Evolutionary conservation across 2,113 vertebrate genomes (phyloP).

Genomic region (Ahaetulla prasina): DNA sequence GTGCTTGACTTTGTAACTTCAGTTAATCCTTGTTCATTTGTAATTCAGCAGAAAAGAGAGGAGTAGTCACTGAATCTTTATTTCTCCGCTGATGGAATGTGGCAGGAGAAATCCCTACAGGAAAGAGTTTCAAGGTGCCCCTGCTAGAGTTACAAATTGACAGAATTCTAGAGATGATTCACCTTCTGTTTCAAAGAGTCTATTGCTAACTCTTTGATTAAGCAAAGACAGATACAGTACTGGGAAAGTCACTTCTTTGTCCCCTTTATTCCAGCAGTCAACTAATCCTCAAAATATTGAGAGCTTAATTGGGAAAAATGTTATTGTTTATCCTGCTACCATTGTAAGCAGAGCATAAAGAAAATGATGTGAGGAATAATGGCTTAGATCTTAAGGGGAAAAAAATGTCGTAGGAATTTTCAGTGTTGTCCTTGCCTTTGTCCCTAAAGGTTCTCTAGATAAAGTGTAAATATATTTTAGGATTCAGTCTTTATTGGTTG

Average conservation of each 20-base stretch:
- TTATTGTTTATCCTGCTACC: neutral
- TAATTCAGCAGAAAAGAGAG: conserved; percentile 4
- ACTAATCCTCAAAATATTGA: neutral
- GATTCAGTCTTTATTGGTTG: neutral
- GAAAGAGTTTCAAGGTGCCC: neutral
- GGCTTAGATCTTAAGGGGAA: neutral
- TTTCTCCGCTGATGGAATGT: neutral
- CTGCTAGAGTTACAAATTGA: neutral
- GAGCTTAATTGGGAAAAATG: neutral
- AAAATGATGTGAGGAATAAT: neutral
- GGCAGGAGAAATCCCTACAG: conserved; percentile 5
- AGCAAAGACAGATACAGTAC: neutral
- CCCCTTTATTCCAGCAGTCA: neutral
- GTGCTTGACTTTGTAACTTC: conserved; percentile 3
- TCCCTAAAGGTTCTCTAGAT: neutral
- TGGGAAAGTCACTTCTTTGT: neutral
- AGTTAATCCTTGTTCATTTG: neutral
- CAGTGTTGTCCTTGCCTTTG: too few species aligned
- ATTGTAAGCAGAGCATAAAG: neutral
- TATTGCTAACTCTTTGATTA: neutral
- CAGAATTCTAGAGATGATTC: neutral
- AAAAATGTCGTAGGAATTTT: neutral
- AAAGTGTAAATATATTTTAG: neutral
- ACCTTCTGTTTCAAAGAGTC: neutral
- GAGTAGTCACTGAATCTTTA: neutral